phyloP scores from a whole-genome alignment of 1,140 invertebrate genomes.

The Drosophila ogumai region DNA sequence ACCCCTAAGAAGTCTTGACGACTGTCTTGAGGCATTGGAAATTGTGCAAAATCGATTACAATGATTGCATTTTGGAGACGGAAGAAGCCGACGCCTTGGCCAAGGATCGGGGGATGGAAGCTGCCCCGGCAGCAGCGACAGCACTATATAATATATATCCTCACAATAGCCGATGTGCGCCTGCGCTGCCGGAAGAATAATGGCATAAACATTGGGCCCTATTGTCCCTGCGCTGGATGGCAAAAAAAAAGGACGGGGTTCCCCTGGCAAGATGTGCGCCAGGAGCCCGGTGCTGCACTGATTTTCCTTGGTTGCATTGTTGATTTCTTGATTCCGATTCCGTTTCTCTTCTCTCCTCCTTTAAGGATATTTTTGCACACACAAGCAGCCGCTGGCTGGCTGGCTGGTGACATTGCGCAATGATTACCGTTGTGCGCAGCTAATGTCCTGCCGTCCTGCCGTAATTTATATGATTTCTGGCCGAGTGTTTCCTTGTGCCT shows the following conservation, averaged over 20 bases:
- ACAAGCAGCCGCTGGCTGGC: conserved; percentile 14
- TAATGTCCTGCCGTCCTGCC: conserved; percentile 49
- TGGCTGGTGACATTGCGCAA: conserved; percentile 65
- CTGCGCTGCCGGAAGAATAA: conserved; percentile 72
- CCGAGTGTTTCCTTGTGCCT: conserved; percentile 49
- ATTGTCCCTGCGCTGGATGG: conserved; percentile 26
- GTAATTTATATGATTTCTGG: conserved; percentile 77
- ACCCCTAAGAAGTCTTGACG: conserved; percentile 60
- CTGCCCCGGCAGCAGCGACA: conserved; percentile 40
- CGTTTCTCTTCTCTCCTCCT: conserved; percentile 32
- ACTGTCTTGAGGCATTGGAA: conserved; percentile 78
- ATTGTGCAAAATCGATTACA: conserved; percentile 84
- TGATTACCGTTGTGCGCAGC: conserved; percentile 67
- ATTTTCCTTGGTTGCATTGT: conserved; percentile 73
- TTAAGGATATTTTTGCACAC: conserved; percentile 58
- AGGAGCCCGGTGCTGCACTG: conserved; percentile 71
- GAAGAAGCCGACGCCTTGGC: conserved; percentile 61
- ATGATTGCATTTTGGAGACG: conserved; percentile 81
- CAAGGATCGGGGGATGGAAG: conserved; percentile 30
- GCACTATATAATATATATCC: conserved; percentile 23
- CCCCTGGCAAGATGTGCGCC: conserved; percentile 64
- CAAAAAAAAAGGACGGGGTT: conserved; percentile 18
- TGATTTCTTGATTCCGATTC: conserved; percentile 74
- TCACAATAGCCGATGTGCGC: conserved; percentile 65
- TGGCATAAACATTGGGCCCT: conserved; percentile 72